Conservation (phyloP, 2,113 vertebrate genomes). For the Caranx melampygus region DNA sequence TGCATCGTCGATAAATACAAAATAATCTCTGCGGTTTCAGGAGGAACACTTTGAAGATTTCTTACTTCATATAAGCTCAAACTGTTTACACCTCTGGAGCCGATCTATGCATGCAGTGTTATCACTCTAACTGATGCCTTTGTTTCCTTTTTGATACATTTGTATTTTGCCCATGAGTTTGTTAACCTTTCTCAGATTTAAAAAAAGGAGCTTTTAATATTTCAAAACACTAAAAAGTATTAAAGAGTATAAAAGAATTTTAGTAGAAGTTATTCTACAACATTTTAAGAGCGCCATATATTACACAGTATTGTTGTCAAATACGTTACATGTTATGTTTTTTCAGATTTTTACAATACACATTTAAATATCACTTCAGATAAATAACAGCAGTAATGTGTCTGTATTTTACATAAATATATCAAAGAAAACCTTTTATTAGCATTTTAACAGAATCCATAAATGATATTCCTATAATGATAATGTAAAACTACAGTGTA, state of each 20-base stretch:
- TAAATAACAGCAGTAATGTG: constrained; percentile 40
- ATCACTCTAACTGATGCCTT: constrained; percentile 28
- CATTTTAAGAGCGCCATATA: constrained; percentile 25
- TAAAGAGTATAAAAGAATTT: constrained; percentile 1
- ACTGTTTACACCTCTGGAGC: constrained; percentile 54
- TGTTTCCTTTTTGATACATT: constrained; percentile 63
- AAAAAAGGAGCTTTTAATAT: constrained; percentile 21
- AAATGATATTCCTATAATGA: constrained; percentile 42
- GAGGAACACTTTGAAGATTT: constrained; percentile 26
- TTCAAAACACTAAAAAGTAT: constrained; percentile 20
- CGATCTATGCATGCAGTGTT: constrained; percentile 52
- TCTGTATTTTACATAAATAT: constrained; percentile 59
- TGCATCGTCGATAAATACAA: constrained; percentile 25
- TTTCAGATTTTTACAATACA: constrained; percentile 38
- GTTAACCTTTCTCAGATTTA: constrained; percentile 41
- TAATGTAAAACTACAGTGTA: constrained; percentile 60
- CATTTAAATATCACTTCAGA: constrained; percentile 43
- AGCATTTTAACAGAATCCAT: constrained; percentile 35
- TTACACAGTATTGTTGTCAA: constrained; percentile 57
- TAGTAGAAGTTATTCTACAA: constrained; percentile 37
- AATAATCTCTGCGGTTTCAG: constrained; percentile 14
- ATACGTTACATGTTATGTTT: constrained; percentile 46
- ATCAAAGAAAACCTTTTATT: constrained; percentile 21
- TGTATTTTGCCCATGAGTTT: constrained; percentile 39
- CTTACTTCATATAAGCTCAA: constrained; percentile 54